Evolutionary conservation across 2,888 invertebrate species (phyloP).

Genomic region (Tenthredo amoena): DNA sequence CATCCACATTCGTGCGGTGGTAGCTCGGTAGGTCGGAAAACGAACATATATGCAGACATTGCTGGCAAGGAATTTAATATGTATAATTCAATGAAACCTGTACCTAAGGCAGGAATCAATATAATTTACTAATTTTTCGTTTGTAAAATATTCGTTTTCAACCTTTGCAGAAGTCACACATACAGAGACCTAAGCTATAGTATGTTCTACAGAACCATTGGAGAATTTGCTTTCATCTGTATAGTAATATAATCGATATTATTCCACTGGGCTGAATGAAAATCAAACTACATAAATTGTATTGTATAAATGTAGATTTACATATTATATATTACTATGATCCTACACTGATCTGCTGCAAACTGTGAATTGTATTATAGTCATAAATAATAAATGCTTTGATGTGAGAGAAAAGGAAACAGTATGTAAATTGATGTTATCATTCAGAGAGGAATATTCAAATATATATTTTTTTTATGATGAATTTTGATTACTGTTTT

Average conservation of each 20-base stretch:
- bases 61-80: background rate
- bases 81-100: background rate
- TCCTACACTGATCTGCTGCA: background rate
- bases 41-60: background rate
- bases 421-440: background rate
- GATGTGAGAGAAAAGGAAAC: conserved; percentile 10
- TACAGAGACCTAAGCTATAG: background rate
- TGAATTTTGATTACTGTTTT: conserved; percentile 16
- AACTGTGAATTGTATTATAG: background rate
- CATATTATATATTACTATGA: background rate
- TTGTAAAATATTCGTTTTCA: conserved; percentile 17
- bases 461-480: background rate
- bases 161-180: background rate
- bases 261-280: background rate
- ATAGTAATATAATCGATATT: background rate
- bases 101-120: background rate
- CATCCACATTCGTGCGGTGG: conserved; percentile 62
- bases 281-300: background rate
- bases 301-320: conserved; percentile 10
- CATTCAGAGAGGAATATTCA: background rate
- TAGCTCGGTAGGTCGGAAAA: conserved; percentile 43
- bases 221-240: background rate
- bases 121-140: background rate
- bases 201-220: background rate
- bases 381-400: conserved; percentile 35